Conservation (phyloP, 2,797 vertebrate species). For the Sebastes taczanowskii region DNA sequence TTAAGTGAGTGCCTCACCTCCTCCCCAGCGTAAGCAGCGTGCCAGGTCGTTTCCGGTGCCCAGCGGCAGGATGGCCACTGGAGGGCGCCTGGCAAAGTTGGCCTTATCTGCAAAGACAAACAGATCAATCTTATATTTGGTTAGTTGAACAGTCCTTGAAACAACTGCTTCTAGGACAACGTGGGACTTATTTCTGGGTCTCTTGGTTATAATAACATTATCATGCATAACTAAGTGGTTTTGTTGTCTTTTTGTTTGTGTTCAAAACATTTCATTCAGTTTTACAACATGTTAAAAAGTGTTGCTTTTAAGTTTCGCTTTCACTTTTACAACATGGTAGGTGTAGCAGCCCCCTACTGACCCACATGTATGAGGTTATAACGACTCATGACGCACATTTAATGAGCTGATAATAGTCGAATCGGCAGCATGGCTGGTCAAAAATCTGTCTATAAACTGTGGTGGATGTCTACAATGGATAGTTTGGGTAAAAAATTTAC, state of each 20-base stretch:
- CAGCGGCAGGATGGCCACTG: slow-evolving; percentile 92
- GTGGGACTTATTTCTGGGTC: background rate
- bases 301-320: too few relatives aligned
- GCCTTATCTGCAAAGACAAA: slow-evolving; percentile 86
- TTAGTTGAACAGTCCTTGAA: background rate
- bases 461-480: background rate
- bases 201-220: background rate
- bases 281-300: too few relatives aligned
- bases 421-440: background rate
- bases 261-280: too few relatives aligned
- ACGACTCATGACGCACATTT: background rate
- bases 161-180: background rate
- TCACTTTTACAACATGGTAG: too few relatives aligned
- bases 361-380: too few relatives aligned
- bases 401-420: background rate
- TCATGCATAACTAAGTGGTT: too few relatives aligned
- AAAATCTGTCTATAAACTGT: background rate
- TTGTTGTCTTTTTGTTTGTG: too few relatives aligned
- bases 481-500: background rate
- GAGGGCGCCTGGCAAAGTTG: slow-evolving; percentile 86
- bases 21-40: slow-evolving; percentile 94
- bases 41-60: slow-evolving; percentile 96
- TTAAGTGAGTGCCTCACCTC: slow-evolving; percentile 84
- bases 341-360: too few relatives aligned
- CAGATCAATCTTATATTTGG: background rate